Base-by-base conservation (phyloP, 2,113 vertebrate genomes). In the Ophthalmolycus amberensis region DNA sequence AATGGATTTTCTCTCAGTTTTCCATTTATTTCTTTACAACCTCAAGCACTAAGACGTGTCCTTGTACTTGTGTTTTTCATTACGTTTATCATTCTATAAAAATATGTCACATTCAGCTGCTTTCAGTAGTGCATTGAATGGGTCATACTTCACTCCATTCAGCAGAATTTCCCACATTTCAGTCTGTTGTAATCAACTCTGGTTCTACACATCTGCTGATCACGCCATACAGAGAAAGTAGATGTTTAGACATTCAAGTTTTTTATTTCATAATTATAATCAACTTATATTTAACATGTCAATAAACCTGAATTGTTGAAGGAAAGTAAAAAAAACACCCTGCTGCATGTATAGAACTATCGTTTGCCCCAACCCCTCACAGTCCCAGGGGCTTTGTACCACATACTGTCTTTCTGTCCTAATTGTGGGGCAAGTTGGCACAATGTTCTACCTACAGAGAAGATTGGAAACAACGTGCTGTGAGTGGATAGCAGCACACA, bases 401-500 rank as follows among this genome's bases (percentile, higher is more conserved):
- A 75, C 88, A 73, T n/a, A 52, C 68, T 72, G 74, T 27, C 83
- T 83, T 77, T 79, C 60, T 59, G 80, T 90, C 71, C 71, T 85
- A 88, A 91, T 89, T 88, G 85, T 81, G 67, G 71, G 81, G 85
- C 64, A 85, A 71, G 85, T 84, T 83, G 75, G 88, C 86, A 75
- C 84, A 68, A 77, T 70, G 68, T 80, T 72, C 84, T 71, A 62
- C 82, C 64, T 81, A 73, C 71, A 65, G 75, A 84, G 84, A 82
- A 81, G 85, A 90, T 87, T 79, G 80, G 86, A 76, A 85, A 84
- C 84, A 89, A 85, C 84, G 65, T 87, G 85, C 77, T 82, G 79
- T 10, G 70, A 91, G 90, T 81, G 87, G 90, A 91, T 86, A 87
- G 88, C 72, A 67, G 86, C 88, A 88, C 85, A 86, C 89, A 88